Percentiles rank a stretch among this genome's conserved stretches.
These are phyloP conservation scores for Otus sunia DNA, from an alignment of 2,113 vertebrate species.

Conservation along the genomic window DNA sequence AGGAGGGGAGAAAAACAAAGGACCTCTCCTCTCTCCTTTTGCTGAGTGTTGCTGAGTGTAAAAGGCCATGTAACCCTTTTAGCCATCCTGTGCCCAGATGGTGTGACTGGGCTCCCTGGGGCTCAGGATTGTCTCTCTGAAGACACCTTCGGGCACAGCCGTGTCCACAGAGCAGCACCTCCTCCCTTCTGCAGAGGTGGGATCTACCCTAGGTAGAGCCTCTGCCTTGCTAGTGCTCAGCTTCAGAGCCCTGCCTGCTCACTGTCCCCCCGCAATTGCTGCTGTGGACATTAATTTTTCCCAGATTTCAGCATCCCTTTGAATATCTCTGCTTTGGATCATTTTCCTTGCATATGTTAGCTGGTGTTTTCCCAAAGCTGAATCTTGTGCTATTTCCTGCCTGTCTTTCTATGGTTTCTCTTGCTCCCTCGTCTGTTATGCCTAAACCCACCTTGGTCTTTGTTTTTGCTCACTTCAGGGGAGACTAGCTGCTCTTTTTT, in stretches of 20 bases:
- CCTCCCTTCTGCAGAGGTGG: neutral
- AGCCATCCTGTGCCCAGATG: neutral
- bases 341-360: conserved; percentile 6
- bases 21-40: neutral
- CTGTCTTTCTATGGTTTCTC: neutral
- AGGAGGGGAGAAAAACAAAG: neutral
- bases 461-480: neutral
- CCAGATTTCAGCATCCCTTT: conserved; percentile 34
- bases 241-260: neutral
- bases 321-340: neutral
- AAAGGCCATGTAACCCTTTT: neutral
- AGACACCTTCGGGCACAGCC: neutral
- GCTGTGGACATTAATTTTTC: neutral
- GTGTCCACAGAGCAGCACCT: neutral
- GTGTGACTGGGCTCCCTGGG: neutral
- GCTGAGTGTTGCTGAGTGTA: neutral
- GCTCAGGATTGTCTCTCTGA: neutral
- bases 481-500: neutral
- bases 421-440: neutral
- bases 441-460: neutral
- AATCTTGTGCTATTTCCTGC: conserved; percentile 25
- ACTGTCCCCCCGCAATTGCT: neutral
- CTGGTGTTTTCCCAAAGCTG: conserved; percentile 16
- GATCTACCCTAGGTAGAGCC: neutral
- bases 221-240: neutral